These are phyloP conservation scores for Atta colombica DNA, from an alignment of 1,140 invertebrate genomes.

Conservation along the genomic window DNA sequence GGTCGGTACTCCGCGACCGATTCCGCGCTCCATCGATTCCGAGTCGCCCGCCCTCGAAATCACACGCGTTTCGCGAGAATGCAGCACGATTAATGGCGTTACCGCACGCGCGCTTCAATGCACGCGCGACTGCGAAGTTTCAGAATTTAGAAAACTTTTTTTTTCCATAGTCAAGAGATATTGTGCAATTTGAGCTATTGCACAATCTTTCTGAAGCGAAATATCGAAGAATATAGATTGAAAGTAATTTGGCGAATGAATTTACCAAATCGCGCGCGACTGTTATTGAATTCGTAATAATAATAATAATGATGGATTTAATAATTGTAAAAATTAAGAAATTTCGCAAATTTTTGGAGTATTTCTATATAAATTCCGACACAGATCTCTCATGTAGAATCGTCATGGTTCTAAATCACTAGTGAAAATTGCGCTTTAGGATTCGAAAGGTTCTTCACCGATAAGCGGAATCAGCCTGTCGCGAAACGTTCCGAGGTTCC, in stretches of 20 bases:
- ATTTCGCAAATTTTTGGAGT: not conserved
- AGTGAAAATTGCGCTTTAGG: constrained; percentile 20
- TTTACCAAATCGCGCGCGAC: not conserved
- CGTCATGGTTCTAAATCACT: not conserved
- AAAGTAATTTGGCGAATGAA: no score
- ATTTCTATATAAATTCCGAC: not conserved
- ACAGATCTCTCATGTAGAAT: not conserved
- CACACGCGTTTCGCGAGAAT: constrained; percentile 79
- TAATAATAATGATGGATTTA: not conserved
- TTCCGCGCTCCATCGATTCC: constrained; percentile 83
- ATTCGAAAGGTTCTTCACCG: not conserved
- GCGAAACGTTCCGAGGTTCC: constrained; percentile 38
- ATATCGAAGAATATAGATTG: not conserved
- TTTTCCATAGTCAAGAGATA: not conserved
- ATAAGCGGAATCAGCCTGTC: constrained; percentile 49
- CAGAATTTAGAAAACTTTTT: not conserved
- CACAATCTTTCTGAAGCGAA: not conserved
- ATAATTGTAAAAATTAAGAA: not conserved
- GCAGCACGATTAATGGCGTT: constrained; percentile 80
- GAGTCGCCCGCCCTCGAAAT: constrained; percentile 72
- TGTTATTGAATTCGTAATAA: not conserved
- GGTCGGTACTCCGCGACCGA: constrained; percentile 82
- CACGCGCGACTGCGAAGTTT: not conserved
- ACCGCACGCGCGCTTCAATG: constrained; percentile 25
- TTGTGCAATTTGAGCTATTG: no score